Percentiles rank a stretch among this genome's conserved stretches.
Evolutionary conservation across 2,888 invertebrate species (phyloP).

Genomic region (Phyllotreta cruciferae): DNA sequence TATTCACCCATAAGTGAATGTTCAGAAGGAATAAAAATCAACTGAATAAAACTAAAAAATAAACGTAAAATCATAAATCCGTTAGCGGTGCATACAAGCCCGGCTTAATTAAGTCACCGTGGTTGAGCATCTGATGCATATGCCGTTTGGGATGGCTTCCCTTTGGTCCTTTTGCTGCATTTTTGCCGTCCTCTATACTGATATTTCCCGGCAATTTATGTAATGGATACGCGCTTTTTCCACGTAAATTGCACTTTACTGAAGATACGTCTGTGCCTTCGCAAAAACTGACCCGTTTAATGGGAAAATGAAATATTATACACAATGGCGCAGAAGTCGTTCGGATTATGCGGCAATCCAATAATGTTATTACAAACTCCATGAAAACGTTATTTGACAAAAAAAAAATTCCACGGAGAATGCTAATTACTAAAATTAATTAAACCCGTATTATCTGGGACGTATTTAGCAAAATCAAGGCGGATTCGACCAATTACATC

Average conservation of each 20-base stretch:
- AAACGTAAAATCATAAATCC: background rate
- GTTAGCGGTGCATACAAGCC: slow-evolving; percentile 2
- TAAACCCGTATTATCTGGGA: too few relatives aligned
- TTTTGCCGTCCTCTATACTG: slow-evolving; percentile 14
- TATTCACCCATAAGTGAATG: too few relatives aligned
- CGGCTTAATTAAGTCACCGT: slow-evolving; percentile 1
- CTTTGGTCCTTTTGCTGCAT: background rate
- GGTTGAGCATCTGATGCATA: slow-evolving; percentile 4
- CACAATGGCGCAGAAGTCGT: slow-evolving; percentile 11
- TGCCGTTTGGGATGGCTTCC: background rate
- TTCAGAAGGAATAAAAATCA: too few relatives aligned
- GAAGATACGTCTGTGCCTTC: slow-evolving; percentile 16
- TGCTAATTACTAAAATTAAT: too few relatives aligned
- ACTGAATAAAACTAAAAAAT: too few relatives aligned
- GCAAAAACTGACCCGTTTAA: slow-evolving; percentile 4
- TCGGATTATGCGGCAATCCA: slow-evolving; percentile 17
- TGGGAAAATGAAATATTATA: slow-evolving; percentile 1
- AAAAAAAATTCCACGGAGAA: too few relatives aligned
- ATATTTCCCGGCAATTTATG: slow-evolving; percentile 24
- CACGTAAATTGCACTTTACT: slow-evolving; percentile 24
- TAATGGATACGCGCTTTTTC: slow-evolving; percentile 23
- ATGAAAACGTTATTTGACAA: too few relatives aligned
- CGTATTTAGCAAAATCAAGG: too few relatives aligned
- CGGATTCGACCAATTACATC: too few relatives aligned
- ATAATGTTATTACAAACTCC: background rate